These are phyloP conservation scores for Limenitis camilla DNA, from an alignment of 2,888 invertebrate species.

Conservation along the genomic window DNA sequence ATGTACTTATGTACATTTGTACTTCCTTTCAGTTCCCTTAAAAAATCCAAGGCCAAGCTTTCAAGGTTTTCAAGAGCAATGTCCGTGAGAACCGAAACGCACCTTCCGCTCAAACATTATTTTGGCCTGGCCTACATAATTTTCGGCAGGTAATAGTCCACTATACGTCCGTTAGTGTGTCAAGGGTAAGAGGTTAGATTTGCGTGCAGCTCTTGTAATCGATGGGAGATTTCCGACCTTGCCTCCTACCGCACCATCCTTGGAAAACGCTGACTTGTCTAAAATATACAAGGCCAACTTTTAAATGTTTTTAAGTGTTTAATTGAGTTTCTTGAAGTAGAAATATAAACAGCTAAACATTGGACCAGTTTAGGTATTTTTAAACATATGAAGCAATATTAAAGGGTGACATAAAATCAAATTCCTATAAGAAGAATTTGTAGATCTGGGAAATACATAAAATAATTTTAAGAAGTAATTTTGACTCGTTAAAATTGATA, in stretches of 20 bases:
- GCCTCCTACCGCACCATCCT: slow-evolving; percentile 53
- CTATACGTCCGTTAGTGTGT: slow-evolving; percentile 60
- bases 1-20: neutral
- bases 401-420: too few relatives aligned
- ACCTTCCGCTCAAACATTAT: slow-evolving; percentile 47
- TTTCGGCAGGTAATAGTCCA: slow-evolving; percentile 43
- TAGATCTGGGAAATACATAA: too few relatives aligned
- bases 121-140: slow-evolving; percentile 52
- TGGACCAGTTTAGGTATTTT: too few relatives aligned
- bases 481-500: too few relatives aligned
- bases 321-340: neutral
- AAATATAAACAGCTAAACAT: neutral
- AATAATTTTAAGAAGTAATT: too few relatives aligned
- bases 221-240: slow-evolving; percentile 71
- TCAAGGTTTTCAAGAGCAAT: slow-evolving; percentile 25
- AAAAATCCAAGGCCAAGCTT: slow-evolving; percentile 6
- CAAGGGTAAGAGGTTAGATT: slow-evolving; percentile 63
- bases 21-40: slow-evolving; percentile 3
- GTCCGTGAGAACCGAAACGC: slow-evolving; percentile 26
- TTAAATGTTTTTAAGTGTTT: neutral
- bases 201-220: slow-evolving; percentile 62
- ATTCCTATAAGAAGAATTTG: too few relatives aligned
- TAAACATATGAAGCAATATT: too few relatives aligned
- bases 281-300: slow-evolving; percentile 35
- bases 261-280: slow-evolving; percentile 55